Percentiles rank a stretch among this genome's conserved stretches.
Conservation (phyloP, 2,113 vertebrate genomes). For the Anhinga rufa region DNA sequence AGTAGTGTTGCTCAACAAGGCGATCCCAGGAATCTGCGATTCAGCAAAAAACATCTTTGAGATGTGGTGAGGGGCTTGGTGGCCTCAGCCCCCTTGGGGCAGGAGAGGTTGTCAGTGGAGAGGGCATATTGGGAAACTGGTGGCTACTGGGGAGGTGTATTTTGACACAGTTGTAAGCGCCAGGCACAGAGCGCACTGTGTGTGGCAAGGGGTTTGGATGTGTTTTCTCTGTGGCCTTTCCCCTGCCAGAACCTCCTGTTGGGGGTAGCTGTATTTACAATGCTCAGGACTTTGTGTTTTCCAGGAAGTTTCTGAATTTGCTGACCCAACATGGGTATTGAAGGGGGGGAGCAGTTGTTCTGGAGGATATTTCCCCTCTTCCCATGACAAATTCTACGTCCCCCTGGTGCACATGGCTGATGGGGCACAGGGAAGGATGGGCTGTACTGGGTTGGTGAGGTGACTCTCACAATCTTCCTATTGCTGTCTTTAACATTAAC, state of each 20-base stretch:
- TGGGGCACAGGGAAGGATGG: neutral
- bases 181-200: fast-evolving
- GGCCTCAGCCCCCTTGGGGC: neutral
- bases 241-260: neutral
- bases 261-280: neutral
- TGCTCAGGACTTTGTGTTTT: neutral
- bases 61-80: neutral
- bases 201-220: fast-evolving
- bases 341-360: neutral
- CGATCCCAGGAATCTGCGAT: neutral
- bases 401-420: neutral
- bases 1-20: neutral
- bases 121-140: neutral
- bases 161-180: neutral
- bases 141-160: neutral
- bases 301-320: neutral
- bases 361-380: neutral
- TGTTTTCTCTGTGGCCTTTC: neutral
- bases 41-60: neutral
- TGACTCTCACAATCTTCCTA: neutral
- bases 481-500: neutral
- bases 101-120: neutral
- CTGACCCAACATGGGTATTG: neutral
- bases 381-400: neutral
- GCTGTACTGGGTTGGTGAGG: neutral